These are phyloP conservation scores for Drosophila nr. perissopoda DNA, from an alignment of 2,888 invertebrate species.

Conservation along the genomic window DNA sequence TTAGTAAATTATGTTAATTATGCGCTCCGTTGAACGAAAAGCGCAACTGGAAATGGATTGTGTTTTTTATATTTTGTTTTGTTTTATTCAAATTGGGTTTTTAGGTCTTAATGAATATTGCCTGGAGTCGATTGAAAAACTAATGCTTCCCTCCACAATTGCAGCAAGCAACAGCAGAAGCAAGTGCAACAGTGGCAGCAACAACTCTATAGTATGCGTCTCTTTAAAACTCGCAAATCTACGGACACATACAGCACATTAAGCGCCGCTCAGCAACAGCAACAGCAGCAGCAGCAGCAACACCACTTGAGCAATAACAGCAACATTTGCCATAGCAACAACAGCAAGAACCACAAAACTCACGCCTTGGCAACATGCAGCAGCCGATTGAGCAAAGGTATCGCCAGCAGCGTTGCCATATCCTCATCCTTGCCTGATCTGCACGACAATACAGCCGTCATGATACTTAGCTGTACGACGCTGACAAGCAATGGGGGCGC, in stretches of 20 bases:
- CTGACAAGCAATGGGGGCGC: slow-evolving; percentile 70
- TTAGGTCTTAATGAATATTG: slow-evolving; percentile 30
- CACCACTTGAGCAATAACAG: slow-evolving; percentile 30
- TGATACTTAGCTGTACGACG: slow-evolving; percentile 84
- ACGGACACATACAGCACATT: slow-evolving; percentile 82
- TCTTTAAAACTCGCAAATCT: slow-evolving; percentile 85
- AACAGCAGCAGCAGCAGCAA: slow-evolving; percentile 37
- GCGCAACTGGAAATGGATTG: slow-evolving; percentile 39
- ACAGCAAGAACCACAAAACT: slow-evolving; percentile 30
- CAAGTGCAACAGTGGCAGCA: slow-evolving; percentile 14
- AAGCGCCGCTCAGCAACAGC: slow-evolving; percentile 57
- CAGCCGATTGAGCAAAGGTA: slow-evolving; percentile 74
- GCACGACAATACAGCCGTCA: slow-evolving; percentile 84
- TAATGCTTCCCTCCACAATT: slow-evolving; percentile 38
- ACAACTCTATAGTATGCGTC: slow-evolving; percentile 79
- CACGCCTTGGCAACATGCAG: slow-evolving; percentile 68
- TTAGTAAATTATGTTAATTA: slow-evolving; percentile 62
- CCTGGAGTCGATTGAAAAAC: slow-evolving; percentile 27
- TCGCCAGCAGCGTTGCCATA: slow-evolving; percentile 78
- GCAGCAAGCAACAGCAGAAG: slow-evolving; percentile 30
- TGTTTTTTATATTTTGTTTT: slow-evolving; percentile 5
- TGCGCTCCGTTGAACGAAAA: slow-evolving; percentile 66
- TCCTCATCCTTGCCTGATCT: slow-evolving; percentile 84
- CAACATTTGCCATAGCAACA: slow-evolving; percentile 31
- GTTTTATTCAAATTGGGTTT: slow-evolving; percentile 51